A percentile compares a stretch with the other conserved stretches of the same genome.
phyloP scores from a whole-genome alignment of 2,888 invertebrate species.

The Apotomis betuletana region DNA sequence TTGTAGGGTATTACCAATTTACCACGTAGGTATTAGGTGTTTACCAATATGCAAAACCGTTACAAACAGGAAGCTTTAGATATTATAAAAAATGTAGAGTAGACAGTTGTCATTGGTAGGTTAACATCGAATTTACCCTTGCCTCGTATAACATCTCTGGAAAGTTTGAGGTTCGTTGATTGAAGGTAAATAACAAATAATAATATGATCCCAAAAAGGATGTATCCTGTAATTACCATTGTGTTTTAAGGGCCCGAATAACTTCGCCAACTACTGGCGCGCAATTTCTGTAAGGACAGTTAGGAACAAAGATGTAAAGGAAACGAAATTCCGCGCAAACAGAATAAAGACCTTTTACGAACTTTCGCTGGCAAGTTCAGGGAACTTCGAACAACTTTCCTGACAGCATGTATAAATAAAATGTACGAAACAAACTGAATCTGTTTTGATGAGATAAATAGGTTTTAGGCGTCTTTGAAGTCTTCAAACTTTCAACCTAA shows the following conservation, averaged over 20 bases:
- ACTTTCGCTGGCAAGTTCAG: conserved; percentile 58
- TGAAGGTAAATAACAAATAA: conserved; percentile 17
- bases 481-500: conserved; percentile 8
- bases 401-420: conserved; percentile 42
- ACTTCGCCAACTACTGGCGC: conserved; percentile 56
- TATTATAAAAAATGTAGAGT: no score
- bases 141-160: not conserved
- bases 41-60: not conserved
- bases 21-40: not conserved
- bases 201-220: conserved; percentile 49
- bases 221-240: conserved; percentile 54
- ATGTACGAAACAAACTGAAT: conserved; percentile 43
- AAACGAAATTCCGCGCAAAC: conserved; percentile 64
- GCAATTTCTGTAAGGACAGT: conserved; percentile 56
- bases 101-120: no score
- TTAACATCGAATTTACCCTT: no score
- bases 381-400: conserved; percentile 46
- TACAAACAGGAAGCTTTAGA: not conserved
- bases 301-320: conserved; percentile 62
- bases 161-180: not conserved
- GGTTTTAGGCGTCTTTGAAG: conserved; percentile 27
- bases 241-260: conserved; percentile 58
- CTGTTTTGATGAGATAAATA: conserved; percentile 37
- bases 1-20: not conserved
- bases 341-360: conserved; percentile 64